Base-by-base conservation (phyloP, 1,140 invertebrate genomes). In the Drosophila kepulauana region DNA sequence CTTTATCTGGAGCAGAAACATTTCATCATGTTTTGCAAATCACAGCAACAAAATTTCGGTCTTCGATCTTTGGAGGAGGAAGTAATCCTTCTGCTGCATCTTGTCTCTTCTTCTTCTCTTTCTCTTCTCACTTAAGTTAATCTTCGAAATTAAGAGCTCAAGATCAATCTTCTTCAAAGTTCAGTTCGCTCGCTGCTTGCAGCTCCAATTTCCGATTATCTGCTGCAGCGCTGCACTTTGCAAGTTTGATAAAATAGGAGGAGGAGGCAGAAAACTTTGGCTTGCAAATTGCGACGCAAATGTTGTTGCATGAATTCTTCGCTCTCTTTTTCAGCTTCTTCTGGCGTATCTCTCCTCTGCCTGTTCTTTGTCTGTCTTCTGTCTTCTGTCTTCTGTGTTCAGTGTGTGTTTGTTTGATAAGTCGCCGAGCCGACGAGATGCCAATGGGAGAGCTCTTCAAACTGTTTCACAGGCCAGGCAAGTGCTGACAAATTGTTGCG, bases 401-500 rank as follows among this genome's bases (percentile, higher is more conserved):
- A 25, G 20, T 25, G 20, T 25, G 28, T 66, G 43, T 46, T n/a
- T 65, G 33, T 57, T 15, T 52, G 70, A 68, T 61, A 61, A 73
- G 61, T 48, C 8, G 57, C 45, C 2, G 2, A 73, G 61, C 38
- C 8, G 57, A 33, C 5, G 2, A 10, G 62, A 68, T 43, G 65
- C 30, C 65, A 61, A 61, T 73, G 46, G 43, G 45, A 41, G 49
- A 11, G n/a, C 38, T 41, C 28, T 48, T 46, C 20, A 46, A 62
- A 54, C 33, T 41, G 30, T 54, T 74, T 74, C 51, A 70, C 72
- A 75, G 72, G 51, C 66, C n/a, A 43, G 7, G 20, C 56, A 75
- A 74, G 65, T 62, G 65, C 66, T 52, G 61, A 75, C 73, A 71
- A 75, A 75, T 75, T 75, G 67, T 51, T 75, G 73, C 68, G 68